Evolutionary conservation across 2,113 vertebrate genomes (phyloP).

Genomic region (Neoarius graeffei): DNA sequence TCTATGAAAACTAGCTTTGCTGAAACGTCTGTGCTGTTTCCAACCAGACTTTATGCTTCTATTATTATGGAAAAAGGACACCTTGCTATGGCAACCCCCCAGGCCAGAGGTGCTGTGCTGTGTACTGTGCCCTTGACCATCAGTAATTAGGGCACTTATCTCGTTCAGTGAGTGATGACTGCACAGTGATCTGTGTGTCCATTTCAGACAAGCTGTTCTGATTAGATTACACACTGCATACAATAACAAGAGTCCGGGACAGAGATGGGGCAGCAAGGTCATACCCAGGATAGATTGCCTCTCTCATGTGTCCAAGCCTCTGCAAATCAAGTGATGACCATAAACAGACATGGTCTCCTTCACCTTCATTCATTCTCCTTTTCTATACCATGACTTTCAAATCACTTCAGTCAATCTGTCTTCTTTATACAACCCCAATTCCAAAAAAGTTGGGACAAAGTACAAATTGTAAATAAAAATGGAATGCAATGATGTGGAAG

Average conservation of each 20-base stretch:
- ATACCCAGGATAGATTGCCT: background rate
- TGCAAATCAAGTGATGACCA: background rate
- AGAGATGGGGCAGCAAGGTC: background rate
- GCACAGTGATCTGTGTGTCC: slow-evolving; percentile 1
- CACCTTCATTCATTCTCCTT: background rate
- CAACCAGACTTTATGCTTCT: background rate
- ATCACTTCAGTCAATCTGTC: background rate
- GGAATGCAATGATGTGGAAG: too few relatives aligned
- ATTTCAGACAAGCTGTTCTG: slow-evolving; percentile 24
- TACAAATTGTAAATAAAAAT: too few relatives aligned
- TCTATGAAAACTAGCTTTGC: background rate
- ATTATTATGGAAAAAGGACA: background rate
- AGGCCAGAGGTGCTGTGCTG: background rate
- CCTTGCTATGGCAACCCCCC: slow-evolving; percentile 21
- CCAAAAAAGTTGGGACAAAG: too few relatives aligned
- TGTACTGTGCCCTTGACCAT: slow-evolving; percentile 3
- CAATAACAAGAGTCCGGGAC: slow-evolving; percentile 2
- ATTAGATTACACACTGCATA: slow-evolving; percentile 32
- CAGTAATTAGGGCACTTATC: slow-evolving; percentile 23
- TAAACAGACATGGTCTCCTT: background rate
- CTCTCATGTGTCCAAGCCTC: background rate
- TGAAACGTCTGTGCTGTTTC: background rate
- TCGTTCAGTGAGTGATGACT: background rate
- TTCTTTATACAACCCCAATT: too few relatives aligned
- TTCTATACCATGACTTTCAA: background rate